Evolutionary conservation across 2,113 vertebrate genomes (phyloP), one percentile per base, ranked within the genome.

Genomic region (Apistogramma diplotaenia): DNA sequence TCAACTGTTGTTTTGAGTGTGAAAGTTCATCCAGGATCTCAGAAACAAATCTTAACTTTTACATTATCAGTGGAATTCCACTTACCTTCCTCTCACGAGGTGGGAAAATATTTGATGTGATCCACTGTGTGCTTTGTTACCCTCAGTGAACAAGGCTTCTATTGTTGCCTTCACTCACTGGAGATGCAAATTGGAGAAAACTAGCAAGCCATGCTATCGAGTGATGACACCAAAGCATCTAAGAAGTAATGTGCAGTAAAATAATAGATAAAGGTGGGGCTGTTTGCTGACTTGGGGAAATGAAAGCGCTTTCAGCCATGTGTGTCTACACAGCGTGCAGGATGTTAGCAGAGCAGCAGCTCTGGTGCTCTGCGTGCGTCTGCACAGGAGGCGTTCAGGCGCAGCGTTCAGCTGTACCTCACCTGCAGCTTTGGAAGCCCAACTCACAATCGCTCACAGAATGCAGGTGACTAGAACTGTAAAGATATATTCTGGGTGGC

Each of bases 201-300:
- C 27, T 12, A 54, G 72, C 11, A 23, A 70, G 60, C 59, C 21
- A 9, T 29, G 43, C 59, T 56, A 4, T 12, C 8, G 8, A 54
- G 21, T 46, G 13, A 10, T 40, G 37, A 70, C 76, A 25, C n/a
- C 31, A 8, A 71, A 33, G 33, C 61, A 43, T 71, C 27, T 33
- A 72, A 71, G 54, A 60, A 60, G 33, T 58, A 67, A 73, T 13
- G 56, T 79, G 58, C 8, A 5, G 37, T 29, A 73, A 62, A 56
- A 54, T 35, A 72, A 53, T 27, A 73, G 25, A 43, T 35, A 27
- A 79, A 43, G 54, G 60, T 43, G 18, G 23, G 46, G 29, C 46
- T 46, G 58, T 77, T 76, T 76, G 49, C 78, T 77, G 72, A 71
- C 25, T 76, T 58, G 27, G 61, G 35, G 10, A 70, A 76, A 70